Conservation (phyloP, 2,113 vertebrate genomes). For the Lamprologus speciosus region DNA sequence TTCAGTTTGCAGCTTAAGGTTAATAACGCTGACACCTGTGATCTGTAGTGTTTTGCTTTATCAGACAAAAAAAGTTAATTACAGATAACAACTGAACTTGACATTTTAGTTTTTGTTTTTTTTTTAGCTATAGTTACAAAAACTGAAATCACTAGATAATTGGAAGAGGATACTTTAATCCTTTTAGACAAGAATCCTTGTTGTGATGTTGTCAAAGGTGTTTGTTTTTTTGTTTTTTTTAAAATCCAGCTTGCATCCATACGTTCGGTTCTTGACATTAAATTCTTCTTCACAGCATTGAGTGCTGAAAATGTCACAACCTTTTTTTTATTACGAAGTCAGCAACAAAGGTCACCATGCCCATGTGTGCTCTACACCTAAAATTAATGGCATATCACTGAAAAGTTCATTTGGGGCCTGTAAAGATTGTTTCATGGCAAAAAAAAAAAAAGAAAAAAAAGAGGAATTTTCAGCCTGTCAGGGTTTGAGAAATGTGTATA, state of each 20-base stretch:
- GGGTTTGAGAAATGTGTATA: background rate
- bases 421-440: background rate
- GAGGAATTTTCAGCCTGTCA: background rate
- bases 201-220: background rate
- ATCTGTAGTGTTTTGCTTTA: background rate
- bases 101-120: background rate
- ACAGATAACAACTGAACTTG: background rate
- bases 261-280: background rate
- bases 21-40: background rate
- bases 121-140: background rate
- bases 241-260: background rate
- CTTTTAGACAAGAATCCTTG: background rate
- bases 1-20: background rate
- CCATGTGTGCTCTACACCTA: background rate
- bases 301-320: background rate
- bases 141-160: background rate
- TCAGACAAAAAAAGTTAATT: background rate
- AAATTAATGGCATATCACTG: background rate
- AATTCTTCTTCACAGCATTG: background rate
- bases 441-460: background rate
- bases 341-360: background rate
- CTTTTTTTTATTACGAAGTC: background rate
- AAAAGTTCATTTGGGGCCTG: background rate
- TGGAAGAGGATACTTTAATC: background rate
- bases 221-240: background rate